Conservation (phyloP, 2,113 vertebrate genomes). For the Ptyas mucosa region DNA sequence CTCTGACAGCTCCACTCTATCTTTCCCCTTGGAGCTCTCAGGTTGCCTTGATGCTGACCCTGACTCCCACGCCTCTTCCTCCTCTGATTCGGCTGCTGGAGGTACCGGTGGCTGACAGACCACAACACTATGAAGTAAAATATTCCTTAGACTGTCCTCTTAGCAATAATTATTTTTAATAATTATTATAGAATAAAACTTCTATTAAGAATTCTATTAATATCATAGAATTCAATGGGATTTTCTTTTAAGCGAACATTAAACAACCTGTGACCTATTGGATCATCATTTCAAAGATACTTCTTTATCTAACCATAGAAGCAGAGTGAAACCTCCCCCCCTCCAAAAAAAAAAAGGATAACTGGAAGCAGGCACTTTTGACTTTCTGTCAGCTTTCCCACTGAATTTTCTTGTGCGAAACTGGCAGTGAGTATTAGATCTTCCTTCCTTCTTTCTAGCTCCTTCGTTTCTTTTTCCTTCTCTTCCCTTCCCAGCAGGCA, state of each 20-base stretch:
- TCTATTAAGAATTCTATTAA: neutral
- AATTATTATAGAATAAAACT: neutral
- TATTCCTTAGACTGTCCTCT: neutral
- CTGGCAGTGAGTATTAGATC: neutral
- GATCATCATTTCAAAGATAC: neutral
- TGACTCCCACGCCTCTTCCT: no score
- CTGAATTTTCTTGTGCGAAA: neutral
- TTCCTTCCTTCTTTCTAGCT: neutral
- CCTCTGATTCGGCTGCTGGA: no score
- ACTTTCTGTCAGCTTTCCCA: neutral
- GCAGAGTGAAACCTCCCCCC: neutral
- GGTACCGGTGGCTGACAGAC: no score
- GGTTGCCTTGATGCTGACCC: no score
- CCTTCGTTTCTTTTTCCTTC: neutral
- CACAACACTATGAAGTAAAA: neutral
- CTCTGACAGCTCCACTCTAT: no score
- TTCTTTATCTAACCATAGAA: neutral
- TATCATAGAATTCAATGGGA: neutral
- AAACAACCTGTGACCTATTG: neutral
- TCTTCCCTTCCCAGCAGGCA: neutral
- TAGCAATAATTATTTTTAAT: neutral
- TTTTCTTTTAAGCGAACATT: neutral
- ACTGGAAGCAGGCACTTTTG: neutral
- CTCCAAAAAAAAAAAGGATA: neutral
- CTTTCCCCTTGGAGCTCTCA: no score